These are phyloP conservation scores for Pygocentrus nattereri DNA, from an alignment of 2,797 vertebrate species.

Conservation along the genomic window DNA sequence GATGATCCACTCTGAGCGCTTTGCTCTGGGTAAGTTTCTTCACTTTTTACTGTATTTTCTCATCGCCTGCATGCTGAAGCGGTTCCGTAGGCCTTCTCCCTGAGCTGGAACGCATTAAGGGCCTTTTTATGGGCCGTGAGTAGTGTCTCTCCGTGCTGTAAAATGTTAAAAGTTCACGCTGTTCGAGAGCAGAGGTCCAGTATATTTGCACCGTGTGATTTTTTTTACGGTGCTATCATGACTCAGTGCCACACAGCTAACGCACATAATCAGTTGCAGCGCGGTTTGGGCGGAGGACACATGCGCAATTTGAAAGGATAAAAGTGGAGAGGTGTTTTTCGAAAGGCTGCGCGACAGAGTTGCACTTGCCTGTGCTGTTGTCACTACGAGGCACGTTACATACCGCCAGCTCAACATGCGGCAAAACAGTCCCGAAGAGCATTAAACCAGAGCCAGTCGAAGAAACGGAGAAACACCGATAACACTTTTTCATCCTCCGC, in stretches of 20 bases:
- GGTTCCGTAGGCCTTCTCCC: neutral
- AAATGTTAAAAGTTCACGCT: neutral
- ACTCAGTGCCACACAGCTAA: neutral
- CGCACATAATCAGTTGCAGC: neutral
- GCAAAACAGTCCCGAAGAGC: neutral
- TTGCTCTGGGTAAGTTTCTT: neutral
- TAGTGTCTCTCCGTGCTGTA: neutral
- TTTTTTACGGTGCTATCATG: neutral
- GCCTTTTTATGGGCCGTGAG: neutral
- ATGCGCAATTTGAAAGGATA: neutral
- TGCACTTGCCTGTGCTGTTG: neutral
- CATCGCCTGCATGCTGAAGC: neutral
- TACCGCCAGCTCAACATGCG: neutral
- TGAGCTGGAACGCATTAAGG: neutral
- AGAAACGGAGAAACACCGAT: neutral
- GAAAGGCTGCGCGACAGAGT: too few relatives aligned
- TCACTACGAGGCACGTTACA: neutral
- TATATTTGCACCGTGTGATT: neutral
- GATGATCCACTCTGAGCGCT: neutral
- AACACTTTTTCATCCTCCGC: neutral
- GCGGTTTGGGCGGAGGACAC: slow-evolving; percentile 46
- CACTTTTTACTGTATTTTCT: neutral
- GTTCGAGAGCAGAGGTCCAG: neutral
- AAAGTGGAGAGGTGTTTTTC: neutral
- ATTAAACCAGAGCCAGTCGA: slow-evolving; percentile 5